These are phyloP conservation scores for Halocynthia roretzi DNA, from an alignment of 23 tunicate species.

Conservation along the genomic window DNA sequence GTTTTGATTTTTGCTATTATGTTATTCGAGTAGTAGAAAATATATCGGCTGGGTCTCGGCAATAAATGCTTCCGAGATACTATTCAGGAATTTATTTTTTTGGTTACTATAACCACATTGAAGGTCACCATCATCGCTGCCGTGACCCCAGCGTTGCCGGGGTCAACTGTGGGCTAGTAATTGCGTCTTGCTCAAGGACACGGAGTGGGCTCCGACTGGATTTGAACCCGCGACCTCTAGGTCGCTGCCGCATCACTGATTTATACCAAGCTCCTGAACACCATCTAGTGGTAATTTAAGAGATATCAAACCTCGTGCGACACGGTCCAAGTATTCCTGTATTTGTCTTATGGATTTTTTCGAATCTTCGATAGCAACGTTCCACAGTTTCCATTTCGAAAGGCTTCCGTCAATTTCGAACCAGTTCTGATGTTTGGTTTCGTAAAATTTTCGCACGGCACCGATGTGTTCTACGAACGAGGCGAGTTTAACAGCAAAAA, in stretches of 20 bases:
- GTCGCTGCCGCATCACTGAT: neutral
- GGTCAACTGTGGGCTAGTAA: too few relatives aligned
- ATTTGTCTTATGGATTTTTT: slow-evolving; percentile 26
- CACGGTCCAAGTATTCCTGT: slow-evolving; percentile 65
- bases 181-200: too few relatives aligned
- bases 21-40: too few relatives aligned
- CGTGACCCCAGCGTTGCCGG: too few relatives aligned
- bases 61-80: too few relatives aligned
- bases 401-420: slow-evolving; percentile 38
- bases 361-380: slow-evolving; percentile 20
- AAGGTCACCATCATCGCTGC: too few relatives aligned
- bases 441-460: slow-evolving; percentile 34
- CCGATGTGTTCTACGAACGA: slow-evolving; percentile 41
- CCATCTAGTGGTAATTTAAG: neutral
- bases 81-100: too few relatives aligned
- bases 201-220: neutral
- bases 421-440: slow-evolving; percentile 76
- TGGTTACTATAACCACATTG: too few relatives aligned
- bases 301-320: slow-evolving; percentile 42
- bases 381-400: slow-evolving; percentile 86
- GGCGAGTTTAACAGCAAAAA: slow-evolving; percentile 35
- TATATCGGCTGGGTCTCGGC: too few relatives aligned
- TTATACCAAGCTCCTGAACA: neutral
- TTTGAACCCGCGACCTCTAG: neutral
- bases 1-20: too few relatives aligned